phyloP scores from a whole-genome alignment of 2,888 invertebrate genomes.

The Polydrusus pterygomalis region DNA sequence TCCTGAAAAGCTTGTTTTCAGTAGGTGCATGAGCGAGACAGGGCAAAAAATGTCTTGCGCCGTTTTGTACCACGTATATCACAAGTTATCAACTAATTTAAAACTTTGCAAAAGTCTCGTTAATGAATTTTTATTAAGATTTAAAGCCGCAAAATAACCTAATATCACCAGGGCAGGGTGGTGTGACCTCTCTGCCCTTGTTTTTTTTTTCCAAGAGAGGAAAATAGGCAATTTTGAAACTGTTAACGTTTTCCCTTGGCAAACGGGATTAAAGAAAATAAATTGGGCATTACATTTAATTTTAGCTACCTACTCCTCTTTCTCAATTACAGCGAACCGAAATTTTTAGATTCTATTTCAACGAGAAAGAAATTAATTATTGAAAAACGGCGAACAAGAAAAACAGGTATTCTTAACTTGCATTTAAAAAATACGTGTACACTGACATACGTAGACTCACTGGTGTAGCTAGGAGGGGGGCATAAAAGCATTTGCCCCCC shows the following conservation, averaged over 20 bases:
- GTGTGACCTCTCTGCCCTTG: not conserved
- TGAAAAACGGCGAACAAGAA: not conserved
- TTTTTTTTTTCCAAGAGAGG: not conserved
- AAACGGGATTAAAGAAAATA: not conserved
- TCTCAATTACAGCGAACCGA: conserved; percentile 5
- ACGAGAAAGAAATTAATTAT: not conserved
- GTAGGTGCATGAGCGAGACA: conserved; percentile 32
- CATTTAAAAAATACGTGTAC: too few species aligned
- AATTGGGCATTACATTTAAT: conserved; percentile 3
- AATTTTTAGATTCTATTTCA: not conserved
- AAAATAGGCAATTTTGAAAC: conserved; percentile 16
- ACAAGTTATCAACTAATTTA: conserved; percentile 49
- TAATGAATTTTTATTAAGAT: conserved; percentile 47
- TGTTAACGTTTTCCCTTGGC: conserved; percentile 1
- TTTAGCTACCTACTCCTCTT: not conserved
- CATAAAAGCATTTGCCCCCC: too few species aligned
- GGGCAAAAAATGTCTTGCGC: conserved; percentile 41
- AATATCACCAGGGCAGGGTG: conserved; percentile 26
- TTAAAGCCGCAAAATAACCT: conserved; percentile 33
- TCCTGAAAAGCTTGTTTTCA: conserved; percentile 33
- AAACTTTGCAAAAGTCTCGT: conserved; percentile 49
- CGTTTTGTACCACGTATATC: conserved; percentile 36
- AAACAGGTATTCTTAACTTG: too few species aligned
- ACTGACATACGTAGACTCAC: too few species aligned
- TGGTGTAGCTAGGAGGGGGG: too few species aligned